Percentiles rank a stretch among this genome's conserved stretches.
Evolutionary conservation across 2,888 invertebrate genomes (phyloP).

Genomic region (Proisotoma minuta): DNA sequence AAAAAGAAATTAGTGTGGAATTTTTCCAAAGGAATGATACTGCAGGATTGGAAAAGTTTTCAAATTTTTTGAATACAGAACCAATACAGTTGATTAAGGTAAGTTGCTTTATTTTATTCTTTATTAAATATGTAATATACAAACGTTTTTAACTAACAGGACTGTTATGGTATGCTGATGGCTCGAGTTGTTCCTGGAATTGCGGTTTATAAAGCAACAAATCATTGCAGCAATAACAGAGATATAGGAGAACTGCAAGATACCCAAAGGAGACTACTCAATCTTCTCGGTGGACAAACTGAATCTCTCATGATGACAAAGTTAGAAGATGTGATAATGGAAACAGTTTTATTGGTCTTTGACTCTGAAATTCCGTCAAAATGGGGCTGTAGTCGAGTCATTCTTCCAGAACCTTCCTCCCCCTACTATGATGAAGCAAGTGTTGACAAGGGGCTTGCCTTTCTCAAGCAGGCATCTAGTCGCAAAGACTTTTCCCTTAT

Average conservation of each 20-base stretch:
- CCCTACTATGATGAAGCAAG: conserved; percentile 29
- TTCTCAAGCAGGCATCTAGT: conserved; percentile 21
- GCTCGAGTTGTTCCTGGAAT: conserved; percentile 34
- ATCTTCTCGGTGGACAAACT: conserved; percentile 22
- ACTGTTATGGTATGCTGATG: conserved; percentile 37
- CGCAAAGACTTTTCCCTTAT: conserved; percentile 24
- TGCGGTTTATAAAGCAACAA: conserved; percentile 2
- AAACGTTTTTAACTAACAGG: no score
- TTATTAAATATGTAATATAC: no score
- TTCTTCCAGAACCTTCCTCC: conserved; percentile 33
- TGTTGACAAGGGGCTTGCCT: conserved; percentile 22
- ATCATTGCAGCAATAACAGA: background rate
- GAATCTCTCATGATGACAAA: conserved; percentile 25
- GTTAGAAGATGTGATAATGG: conserved; percentile 33
- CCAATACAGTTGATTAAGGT: conserved; percentile 50
- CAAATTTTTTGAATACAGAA: conserved; percentile 46
- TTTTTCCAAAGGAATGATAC: conserved; percentile 51
- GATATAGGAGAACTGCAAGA: background rate
- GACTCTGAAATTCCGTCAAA: conserved; percentile 24
- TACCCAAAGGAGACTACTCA: conserved; percentile 24
- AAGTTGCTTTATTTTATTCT: conserved; percentile 38
- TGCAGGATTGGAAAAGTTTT: conserved; percentile 48
- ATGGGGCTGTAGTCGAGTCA: conserved; percentile 25
- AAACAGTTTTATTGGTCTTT: conserved; percentile 33
- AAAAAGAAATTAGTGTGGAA: conserved; percentile 52